phyloP scores from a whole-genome alignment of 2,888 invertebrate genomes.

The Acleris cristana region DNA sequence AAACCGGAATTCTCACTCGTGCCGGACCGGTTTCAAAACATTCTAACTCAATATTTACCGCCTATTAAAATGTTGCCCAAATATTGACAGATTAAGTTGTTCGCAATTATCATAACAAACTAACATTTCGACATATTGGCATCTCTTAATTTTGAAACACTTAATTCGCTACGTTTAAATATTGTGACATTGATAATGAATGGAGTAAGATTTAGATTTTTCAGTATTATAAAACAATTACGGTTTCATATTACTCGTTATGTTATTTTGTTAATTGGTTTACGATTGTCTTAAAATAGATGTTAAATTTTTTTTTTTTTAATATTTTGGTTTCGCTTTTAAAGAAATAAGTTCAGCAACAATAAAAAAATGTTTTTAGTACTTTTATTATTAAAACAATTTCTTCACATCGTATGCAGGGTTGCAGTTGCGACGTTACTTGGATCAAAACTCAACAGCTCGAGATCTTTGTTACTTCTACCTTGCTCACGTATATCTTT shows the following conservation, averaged over 20 bases:
- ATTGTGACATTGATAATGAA: not conserved
- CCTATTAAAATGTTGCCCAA: conserved; percentile 12
- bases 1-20: conserved; percentile 10
- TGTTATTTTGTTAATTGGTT: too few relatives aligned
- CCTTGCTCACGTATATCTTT: too few relatives aligned
- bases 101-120: not conserved
- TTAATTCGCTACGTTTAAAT: not conserved
- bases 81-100: conserved; percentile 3
- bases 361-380: not conserved
- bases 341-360: not conserved
- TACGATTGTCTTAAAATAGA: too few relatives aligned
- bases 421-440: not conserved
- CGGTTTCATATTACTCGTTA: too few relatives aligned
- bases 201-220: too few relatives aligned
- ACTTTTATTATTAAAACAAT: conserved; percentile 4
- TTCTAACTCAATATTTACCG: not conserved
- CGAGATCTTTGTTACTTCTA: not conserved
- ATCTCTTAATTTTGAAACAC: not conserved
- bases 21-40: conserved; percentile 14
- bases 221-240: too few relatives aligned
- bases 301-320: too few relatives aligned
- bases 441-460: not conserved
- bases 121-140: conserved; percentile 1
- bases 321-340: too few relatives aligned
- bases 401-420: conserved; percentile 1